A percentile compares a stretch with the other conserved stretches of the same genome.
Evolutionary conservation across 2,113 vertebrate genomes (phyloP).

Genomic region (Bubalus kerabau): DNA sequence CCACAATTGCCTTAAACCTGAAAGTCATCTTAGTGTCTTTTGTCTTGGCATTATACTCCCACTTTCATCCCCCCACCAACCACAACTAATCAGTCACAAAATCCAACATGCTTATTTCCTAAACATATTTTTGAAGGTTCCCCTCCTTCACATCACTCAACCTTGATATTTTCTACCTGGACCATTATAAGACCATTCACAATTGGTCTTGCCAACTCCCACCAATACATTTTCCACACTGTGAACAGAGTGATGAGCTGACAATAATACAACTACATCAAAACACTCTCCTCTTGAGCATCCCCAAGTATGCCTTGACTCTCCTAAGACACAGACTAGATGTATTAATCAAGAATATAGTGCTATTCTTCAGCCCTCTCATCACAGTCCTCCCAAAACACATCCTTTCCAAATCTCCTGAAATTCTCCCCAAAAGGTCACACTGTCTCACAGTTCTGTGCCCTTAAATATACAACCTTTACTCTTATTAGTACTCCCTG

Average conservation of each 20-base stretch:
- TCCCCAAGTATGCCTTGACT: neutral
- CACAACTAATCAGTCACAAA: neutral
- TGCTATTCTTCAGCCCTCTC: neutral
- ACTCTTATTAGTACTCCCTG: neutral
- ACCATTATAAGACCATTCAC: neutral
- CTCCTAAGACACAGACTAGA: neutral
- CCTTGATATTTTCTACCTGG: neutral
- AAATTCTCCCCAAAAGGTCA: neutral
- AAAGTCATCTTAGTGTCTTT: neutral
- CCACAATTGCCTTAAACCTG: neutral
- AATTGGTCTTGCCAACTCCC: neutral
- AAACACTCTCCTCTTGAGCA: neutral
- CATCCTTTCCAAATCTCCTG: neutral
- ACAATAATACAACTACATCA: neutral
- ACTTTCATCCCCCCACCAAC: rapidly evolving
- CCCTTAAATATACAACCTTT: neutral
- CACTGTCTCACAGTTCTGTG: neutral
- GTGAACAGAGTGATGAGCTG: neutral
- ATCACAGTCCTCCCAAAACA: neutral
- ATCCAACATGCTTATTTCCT: neutral
- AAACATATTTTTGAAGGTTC: neutral
- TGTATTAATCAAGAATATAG: neutral
- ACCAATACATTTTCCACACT: neutral
- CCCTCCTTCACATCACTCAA: neutral
- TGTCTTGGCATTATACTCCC: neutral